Conservation (phyloP, 1,140 invertebrate species). For the Microplitis demolitor region DNA sequence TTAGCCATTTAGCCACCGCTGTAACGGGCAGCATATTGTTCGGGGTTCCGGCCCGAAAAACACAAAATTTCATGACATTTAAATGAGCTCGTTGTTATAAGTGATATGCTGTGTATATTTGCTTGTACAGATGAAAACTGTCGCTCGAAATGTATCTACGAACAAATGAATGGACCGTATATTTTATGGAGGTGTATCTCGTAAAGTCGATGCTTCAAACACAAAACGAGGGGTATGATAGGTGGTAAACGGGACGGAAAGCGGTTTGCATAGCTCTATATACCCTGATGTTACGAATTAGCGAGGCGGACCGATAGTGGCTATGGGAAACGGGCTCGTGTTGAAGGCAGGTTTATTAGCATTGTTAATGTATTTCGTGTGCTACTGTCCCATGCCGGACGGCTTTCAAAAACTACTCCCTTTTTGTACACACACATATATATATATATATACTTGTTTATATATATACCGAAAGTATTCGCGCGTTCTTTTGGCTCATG, state of each 20-base stretch:
- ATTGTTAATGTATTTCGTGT: constrained; percentile 39
- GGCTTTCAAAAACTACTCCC: not conserved
- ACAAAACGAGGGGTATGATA: constrained; percentile 22
- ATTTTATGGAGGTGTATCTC: constrained; percentile 22
- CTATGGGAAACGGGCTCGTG: constrained; percentile 28
- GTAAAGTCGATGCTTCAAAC: constrained; percentile 34
- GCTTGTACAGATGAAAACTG: too few relatives aligned
- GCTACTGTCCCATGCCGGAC: not conserved
- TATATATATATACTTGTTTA: too few relatives aligned
- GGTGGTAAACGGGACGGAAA: constrained; percentile 33
- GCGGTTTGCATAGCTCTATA: constrained; percentile 26
- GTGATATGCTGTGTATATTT: too few relatives aligned
- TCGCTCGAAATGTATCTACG: too few relatives aligned
- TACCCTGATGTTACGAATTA: constrained; percentile 34
- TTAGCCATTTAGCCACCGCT: too few relatives aligned
- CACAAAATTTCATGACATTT: too few relatives aligned
- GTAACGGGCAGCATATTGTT: not conserved
- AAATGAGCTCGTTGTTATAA: too few relatives aligned
- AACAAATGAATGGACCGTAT: not conserved
- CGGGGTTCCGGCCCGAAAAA: not conserved
- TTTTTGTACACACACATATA: too few relatives aligned
- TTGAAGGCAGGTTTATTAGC: constrained; percentile 39
- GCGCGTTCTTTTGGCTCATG: not conserved
- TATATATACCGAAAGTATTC: not conserved
- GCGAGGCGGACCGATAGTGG: constrained; percentile 35